These are phyloP conservation scores for Tethya wilhelma DNA, from an alignment of 37 sponge, comb jelly and placozoan genomes.

Conservation along the genomic window DNA sequence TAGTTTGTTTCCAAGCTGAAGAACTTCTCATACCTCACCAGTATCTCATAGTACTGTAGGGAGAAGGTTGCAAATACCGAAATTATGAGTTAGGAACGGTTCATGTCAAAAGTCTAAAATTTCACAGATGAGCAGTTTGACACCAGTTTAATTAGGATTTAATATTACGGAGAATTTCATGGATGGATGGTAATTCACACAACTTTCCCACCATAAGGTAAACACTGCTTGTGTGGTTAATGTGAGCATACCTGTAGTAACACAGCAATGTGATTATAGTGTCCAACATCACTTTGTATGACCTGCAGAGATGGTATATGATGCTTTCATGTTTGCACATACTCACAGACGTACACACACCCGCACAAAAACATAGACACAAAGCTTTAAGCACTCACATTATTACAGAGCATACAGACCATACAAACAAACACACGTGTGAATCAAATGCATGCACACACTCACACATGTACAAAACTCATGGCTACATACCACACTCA, in stretches of 20 bases:
- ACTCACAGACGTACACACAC: no score
- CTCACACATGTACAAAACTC: neutral
- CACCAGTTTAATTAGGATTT: no score
- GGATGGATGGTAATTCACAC: no score
- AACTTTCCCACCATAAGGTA: no score
- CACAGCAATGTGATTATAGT: slow-evolving; percentile 72
- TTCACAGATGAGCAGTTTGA: no score
- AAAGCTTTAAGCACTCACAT: neutral
- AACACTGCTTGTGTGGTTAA: no score
- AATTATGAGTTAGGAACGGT: no score
- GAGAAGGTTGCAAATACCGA: no score
- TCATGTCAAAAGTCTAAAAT: no score
- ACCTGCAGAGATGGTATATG: slow-evolving; percentile 41
- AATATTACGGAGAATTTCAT: no score
- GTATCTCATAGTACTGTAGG: slow-evolving; percentile 84
- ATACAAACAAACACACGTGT: neutral
- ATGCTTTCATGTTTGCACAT: neutral
- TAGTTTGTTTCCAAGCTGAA: slow-evolving; percentile 51
- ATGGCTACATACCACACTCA: slow-evolving; percentile 51
- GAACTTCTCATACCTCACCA: slow-evolving; percentile 91
- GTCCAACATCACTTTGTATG: slow-evolving; percentile 51
- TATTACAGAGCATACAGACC: neutral
- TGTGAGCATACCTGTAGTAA: slow-evolving; percentile 43
- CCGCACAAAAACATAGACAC: neutral
- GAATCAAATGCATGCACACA: neutral